phyloP scores from a whole-genome alignment of 2,888 invertebrate genomes.

The Nycteola revayana region DNA sequence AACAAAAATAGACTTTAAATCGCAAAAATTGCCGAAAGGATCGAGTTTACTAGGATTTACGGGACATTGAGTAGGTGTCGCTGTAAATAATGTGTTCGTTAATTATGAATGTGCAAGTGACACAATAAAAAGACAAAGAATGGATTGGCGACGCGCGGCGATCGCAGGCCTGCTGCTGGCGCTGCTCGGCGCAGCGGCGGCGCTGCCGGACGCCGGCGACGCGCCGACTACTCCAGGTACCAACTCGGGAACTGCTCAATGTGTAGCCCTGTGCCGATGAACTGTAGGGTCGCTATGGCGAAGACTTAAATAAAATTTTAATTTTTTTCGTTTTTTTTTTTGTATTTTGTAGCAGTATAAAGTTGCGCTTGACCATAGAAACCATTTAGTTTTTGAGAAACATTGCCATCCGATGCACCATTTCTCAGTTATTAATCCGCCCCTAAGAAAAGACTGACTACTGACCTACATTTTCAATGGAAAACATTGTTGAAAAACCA shows the following conservation, averaged over 20 bases:
- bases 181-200: constrained; percentile 9
- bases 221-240: constrained; percentile 6
- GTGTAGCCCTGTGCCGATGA: background rate
- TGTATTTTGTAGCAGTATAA: background rate
- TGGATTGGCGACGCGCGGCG: constrained; percentile 19
- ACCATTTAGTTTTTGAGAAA: background rate
- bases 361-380: background rate
- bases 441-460: no score
- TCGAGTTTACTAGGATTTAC: no score
- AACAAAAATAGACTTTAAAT: constrained; percentile 28
- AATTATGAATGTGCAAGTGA: no score
- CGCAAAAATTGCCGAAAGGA: background rate
- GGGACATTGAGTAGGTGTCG: no score
- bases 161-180: constrained; percentile 23
- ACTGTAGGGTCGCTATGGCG: background rate
- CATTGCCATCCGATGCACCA: background rate
- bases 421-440: no score
- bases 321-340: background rate
- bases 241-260: no score
- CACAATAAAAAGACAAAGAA: constrained; percentile 20
- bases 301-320: background rate
- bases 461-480: no score
- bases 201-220: constrained; percentile 6
- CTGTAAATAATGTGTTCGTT: no score
- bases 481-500: no score